phyloP scores from a whole-genome alignment of 2,888 invertebrate species.

The Lasioglossum morio region DNA sequence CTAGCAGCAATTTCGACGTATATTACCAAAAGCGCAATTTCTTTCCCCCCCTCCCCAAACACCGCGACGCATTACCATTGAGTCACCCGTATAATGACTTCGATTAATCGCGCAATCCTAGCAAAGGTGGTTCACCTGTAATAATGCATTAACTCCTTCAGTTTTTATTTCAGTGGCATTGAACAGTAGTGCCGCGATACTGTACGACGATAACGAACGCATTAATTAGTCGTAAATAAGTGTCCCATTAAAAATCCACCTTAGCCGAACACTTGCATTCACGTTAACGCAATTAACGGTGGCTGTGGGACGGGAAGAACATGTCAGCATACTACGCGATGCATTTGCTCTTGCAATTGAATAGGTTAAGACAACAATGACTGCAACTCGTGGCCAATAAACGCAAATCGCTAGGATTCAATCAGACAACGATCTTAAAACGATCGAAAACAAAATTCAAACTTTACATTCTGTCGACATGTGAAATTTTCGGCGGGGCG shows the following conservation, averaged over 20 bases:
- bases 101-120: neutral
- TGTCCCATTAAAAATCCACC: slow-evolving; percentile 1
- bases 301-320: slow-evolving; percentile 48
- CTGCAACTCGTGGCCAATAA: neutral
- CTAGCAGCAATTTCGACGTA: slow-evolving; percentile 12
- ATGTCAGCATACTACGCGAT: slow-evolving; percentile 1
- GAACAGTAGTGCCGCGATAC: neutral
- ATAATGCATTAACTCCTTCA: neutral
- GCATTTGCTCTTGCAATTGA: slow-evolving; percentile 7
- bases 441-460: neutral
- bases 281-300: slow-evolving; percentile 71
- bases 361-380: slow-evolving; percentile 42
- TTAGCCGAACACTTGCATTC: slow-evolving; percentile 46
- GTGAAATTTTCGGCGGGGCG: neutral
- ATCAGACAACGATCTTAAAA: neutral
- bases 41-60: too few relatives aligned
- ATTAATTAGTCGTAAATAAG: neutral
- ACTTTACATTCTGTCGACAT: neutral
- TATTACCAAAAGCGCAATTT: neutral
- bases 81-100: neutral
- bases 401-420: neutral
- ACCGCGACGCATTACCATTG: neutral
- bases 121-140: neutral
- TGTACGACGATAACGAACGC: neutral
- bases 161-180: neutral